Evolutionary conservation across 1,140 invertebrate genomes (phyloP), one percentile per base, ranked within the genome.

Genomic region (Drosophila lowei): DNA sequence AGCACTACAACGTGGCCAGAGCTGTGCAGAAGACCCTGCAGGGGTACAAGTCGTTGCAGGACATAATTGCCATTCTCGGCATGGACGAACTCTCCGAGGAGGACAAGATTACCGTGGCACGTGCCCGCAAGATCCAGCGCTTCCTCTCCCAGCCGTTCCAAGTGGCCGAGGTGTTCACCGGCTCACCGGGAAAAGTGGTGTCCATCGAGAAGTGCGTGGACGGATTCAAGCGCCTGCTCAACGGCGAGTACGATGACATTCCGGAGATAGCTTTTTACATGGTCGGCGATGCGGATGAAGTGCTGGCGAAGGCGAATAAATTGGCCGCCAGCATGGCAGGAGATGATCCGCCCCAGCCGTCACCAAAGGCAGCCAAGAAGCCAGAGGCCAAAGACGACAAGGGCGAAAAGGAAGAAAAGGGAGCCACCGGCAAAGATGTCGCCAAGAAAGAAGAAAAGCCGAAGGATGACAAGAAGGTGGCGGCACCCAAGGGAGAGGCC

Each of bases 61-160:
- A 96, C 92, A 96, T 96, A 70, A 96, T 96, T 91, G 95, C 95
- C 74, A 96, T 96, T 90, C 91, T 96, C 90, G 95, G 95, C 92
- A 97, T 97, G 96, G 96, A 97, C 90, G 96, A 97, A 85, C 93
- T 97, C 89, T 96, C 95, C 41, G 96, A 97, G 91, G 96, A 96
- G 79, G 94, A 97, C 90, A 97, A 97, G 91, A 83, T 97, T 58
- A 96, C 95, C 15, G 96, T 97, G n/a, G 93, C 95, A 2, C 92
- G 96, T 42, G 96, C 96, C 30, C 93, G 96, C 53, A 97, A 97
- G 91, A 97, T 97, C 83, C 95, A 96, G 91, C 93, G 94, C 50
- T 97, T 97, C 93, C 92, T 97, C 13, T 96, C 95, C 0, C 96
- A 97, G 90, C 96, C 96, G 58, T 97, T 97, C 93, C 94, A 96